Base-by-base conservation (phyloP, 2,797 vertebrate genomes). In the Gambusia yucatana region DNA sequence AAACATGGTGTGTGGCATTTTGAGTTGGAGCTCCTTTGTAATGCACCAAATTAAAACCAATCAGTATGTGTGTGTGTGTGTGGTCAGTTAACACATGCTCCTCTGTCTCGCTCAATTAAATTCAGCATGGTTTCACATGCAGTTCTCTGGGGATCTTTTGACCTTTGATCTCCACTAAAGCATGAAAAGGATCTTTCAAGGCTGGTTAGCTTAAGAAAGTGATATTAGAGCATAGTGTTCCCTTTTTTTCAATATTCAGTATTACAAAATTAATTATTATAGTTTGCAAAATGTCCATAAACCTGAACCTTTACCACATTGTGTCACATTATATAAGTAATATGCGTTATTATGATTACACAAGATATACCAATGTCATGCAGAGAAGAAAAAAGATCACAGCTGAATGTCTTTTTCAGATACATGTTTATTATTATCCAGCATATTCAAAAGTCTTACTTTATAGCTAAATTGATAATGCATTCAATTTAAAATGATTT, bases 81-180 rank as follows among this genome's bases (percentile, higher is more conserved):
- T 81, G 67, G 75, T 80, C 84, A 89, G 57, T 88, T 80, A 78
- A 73, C 82, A 87, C 71, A 11, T 84, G 80, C 83, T 9, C 77
- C 52, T 72, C 73, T 75, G 17, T 74, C 70, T 50, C 80, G 82
- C 76, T 86, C n/a, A 52, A 6, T 65, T 76, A 70, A 80, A 36
- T 36, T 52, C n/a, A 39, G 57, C 10, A 36, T 81, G 78, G 78
- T 82, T 52, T 25, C 75, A 80, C 36, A 72, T 63, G 46, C 8
- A 33, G 78, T 33, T 85, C 87, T 87, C 87, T 0, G 46, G 87
- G 78, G 89, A 78, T 14, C 81, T 48, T 91, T 89, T 89, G 84
- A 93, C 89, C 84, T 90, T 73, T 89, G 91, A 90, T 90, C 91
- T 84, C 86, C 63, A 33, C 80, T 74, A 65, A 88, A 86, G 84